These are phyloP conservation scores for Ennomos erosarius DNA, from an alignment of 2,888 invertebrate species.

Conservation along the genomic window DNA sequence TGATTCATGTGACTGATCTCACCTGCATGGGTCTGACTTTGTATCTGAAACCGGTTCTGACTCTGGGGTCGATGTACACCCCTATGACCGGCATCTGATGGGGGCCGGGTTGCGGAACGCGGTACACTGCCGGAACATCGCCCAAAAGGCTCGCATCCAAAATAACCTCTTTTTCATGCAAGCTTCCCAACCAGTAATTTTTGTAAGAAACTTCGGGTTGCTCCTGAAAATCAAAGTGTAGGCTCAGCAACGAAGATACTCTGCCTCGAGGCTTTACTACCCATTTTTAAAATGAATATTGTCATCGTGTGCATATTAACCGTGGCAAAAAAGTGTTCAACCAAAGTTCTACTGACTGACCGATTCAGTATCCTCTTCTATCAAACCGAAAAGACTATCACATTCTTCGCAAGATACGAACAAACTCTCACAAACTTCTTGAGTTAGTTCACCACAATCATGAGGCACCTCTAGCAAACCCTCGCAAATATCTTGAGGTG, in stretches of 20 bases:
- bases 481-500: slow-evolving; percentile 32
- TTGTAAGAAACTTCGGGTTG: slow-evolving; percentile 61
- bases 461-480: slow-evolving; percentile 28
- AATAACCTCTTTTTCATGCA: slow-evolving; percentile 65
- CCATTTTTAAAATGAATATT: no score
- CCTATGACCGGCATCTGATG: slow-evolving; percentile 90
- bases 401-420: slow-evolving; percentile 20
- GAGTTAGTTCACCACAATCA: slow-evolving; percentile 29
- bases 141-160: slow-evolving; percentile 86
- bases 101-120: slow-evolving; percentile 84
- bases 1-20: slow-evolving; percentile 66
- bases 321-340: neutral
- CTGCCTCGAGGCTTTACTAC: no score
- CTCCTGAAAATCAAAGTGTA: slow-evolving; percentile 55
- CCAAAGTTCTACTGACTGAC: slow-evolving; percentile 22
- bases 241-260: no score
- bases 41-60: slow-evolving; percentile 91
- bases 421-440: slow-evolving; percentile 24
- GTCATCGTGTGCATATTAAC: no score
- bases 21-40: slow-evolving; percentile 88
- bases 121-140: slow-evolving; percentile 88
- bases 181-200: slow-evolving; percentile 62
- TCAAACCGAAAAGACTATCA: slow-evolving; percentile 26
- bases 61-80: slow-evolving; percentile 89
- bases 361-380: slow-evolving; percentile 38